Percentiles rank a stretch among this genome's conserved stretches.
Conservation (phyloP, 2,797 vertebrate genomes). For the Rallus crepitans region DNA sequence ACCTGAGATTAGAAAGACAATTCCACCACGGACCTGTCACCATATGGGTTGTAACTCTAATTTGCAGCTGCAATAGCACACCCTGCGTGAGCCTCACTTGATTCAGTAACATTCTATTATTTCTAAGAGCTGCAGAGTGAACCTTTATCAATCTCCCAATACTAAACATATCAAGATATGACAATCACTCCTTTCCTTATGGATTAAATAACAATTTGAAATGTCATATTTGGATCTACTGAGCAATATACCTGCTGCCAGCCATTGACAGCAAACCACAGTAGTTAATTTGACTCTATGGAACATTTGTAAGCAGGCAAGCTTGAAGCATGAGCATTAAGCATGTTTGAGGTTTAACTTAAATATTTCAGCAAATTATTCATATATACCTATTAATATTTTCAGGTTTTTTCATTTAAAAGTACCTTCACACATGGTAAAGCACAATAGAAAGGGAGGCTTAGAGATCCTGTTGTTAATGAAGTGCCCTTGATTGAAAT, state of each 20-base stretch:
- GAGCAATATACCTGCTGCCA: slow-evolving; percentile 29
- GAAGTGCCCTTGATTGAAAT: slow-evolving; percentile 17
- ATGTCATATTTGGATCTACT: slow-evolving; percentile 13
- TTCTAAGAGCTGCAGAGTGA: slow-evolving; percentile 26
- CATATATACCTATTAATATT: not conserved
- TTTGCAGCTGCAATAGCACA: slow-evolving; percentile 52
- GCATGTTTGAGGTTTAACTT: slow-evolving; percentile 6
- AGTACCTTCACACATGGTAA: not conserved
- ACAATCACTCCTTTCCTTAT: slow-evolving; percentile 43
- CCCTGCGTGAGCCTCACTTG: slow-evolving; percentile 17
- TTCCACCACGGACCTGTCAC: slow-evolving; percentile 39
- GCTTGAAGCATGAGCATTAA: slow-evolving; percentile 1
- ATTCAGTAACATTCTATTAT: slow-evolving; percentile 59
- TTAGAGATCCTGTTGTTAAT: not conserved
- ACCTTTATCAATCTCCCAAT: slow-evolving; percentile 44
- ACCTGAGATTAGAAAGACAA: not conserved
- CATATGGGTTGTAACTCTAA: slow-evolving; percentile 52
- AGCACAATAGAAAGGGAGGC: not conserved
- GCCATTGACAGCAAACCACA: slow-evolving; percentile 15
- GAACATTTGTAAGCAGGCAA: slow-evolving; percentile 24
- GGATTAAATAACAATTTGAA: slow-evolving; percentile 57
- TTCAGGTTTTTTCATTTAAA: not conserved
- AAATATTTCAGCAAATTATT: slow-evolving; percentile 16
- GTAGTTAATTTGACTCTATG: slow-evolving; percentile 30
- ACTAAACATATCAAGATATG: slow-evolving; percentile 50